Evolutionary conservation across 2,797 vertebrate genomes (phyloP), one percentile per base, ranked within the genome.

Genomic region (Peromyscus aztecus): DNA sequence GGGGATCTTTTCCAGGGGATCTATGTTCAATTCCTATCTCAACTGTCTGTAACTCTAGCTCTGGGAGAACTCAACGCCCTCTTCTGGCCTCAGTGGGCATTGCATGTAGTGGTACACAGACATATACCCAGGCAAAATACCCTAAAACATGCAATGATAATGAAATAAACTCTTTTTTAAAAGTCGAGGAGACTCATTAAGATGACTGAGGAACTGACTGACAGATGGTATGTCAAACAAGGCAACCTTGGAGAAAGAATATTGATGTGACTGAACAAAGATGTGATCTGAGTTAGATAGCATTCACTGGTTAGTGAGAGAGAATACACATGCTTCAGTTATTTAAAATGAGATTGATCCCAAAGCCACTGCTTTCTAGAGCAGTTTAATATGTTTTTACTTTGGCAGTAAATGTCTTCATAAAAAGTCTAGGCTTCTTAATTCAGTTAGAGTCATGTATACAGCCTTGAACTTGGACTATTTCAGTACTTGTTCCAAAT

Each of bases 351-450:
- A 96, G 34, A 7, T 69, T 90, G 34, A 43, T 34, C 27, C 46
- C 13, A 31, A 87, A 65, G 13, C 94, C 34, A 78, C 37, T 81
- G 34, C 29, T 21, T 7, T 59, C 46, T n/a, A 34, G 73, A 9
- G 34, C 6, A 14, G 16, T n/a, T 71, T 69, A 59, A 31, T 43
- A 83, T 3, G 4, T 10, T 29, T 29, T 75, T 29, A 87, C 90
- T 98, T 97, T 94, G 97, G 90, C 88, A 73, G 96, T 97, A 97
- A 96, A 94, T 85, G 97, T 97, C 97, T 95, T 75, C 40, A 77
- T 94, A 95, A 89, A 97, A 91, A 97, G 97, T 49, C 76, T 88
- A 95, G 76, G 23, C n/a, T 95, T 95, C 90, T 92, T 78, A 57
- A 49, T 77, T 95, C 77, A 92, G 80, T 55, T 63, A 63, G 80